Conservation (phyloP, 2,888 invertebrate species). For the Campopleginae sp. region DNA sequence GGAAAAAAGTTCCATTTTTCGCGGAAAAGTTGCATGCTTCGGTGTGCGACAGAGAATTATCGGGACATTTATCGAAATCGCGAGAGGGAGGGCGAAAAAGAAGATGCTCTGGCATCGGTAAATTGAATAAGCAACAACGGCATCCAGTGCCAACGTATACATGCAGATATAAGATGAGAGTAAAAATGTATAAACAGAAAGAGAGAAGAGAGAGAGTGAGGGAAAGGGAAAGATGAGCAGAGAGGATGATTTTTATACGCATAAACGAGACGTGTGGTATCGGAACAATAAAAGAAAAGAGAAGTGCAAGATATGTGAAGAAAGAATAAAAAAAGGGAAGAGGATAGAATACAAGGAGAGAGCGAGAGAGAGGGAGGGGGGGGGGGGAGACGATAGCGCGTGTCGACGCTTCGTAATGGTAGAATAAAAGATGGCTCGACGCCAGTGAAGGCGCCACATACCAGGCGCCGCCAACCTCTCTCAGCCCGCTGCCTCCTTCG, state of each 20-base stretch:
- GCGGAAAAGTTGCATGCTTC: background rate
- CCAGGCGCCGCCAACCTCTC: constrained; percentile 81
- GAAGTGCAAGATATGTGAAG: constrained; percentile 26
- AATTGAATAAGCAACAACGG: constrained; percentile 23
- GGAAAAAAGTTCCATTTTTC: background rate
- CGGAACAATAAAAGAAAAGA: constrained; percentile 29
- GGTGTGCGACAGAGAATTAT: background rate
- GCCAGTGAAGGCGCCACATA: constrained; percentile 83
- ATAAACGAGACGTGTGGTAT: constrained; percentile 18
- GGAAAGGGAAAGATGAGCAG: background rate
- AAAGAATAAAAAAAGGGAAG: constrained; percentile 55
- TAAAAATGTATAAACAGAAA: constrained; percentile 8
- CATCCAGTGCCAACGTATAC: background rate
- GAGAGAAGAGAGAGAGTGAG: background rate
- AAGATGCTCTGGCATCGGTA: background rate
- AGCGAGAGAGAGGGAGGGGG: constrained; percentile 42
- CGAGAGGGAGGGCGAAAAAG: background rate
- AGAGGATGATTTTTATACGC: constrained; percentile 12
- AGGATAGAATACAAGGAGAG: constrained; percentile 46
- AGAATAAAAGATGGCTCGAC: constrained; percentile 82
- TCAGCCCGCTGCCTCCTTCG: constrained; percentile 64
- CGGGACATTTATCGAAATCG: constrained; percentile 22
- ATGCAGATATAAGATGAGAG: constrained; percentile 6
- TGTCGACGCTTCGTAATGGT: constrained; percentile 81
- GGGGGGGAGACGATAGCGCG: constrained; percentile 70